Base-by-base conservation (phyloP, 2,113 vertebrate species). In the Pterocles gutturalis region DNA sequence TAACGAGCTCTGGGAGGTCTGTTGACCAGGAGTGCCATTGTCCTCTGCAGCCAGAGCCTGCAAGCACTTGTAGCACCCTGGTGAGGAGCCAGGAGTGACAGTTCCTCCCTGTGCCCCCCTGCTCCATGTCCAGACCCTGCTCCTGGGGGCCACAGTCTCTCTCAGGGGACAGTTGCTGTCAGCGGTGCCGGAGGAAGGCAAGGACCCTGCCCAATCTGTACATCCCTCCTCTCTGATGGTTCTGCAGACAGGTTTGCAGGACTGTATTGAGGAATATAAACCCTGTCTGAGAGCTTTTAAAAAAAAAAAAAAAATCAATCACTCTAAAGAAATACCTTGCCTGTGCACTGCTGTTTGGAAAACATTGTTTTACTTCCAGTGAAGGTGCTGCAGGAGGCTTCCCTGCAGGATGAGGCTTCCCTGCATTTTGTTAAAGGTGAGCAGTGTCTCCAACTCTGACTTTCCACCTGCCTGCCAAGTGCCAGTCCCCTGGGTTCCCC, bases 11-110 rank as follows among this genome's bases (percentile, higher is more conserved):
- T 58, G 46, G 41, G 34, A 72, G 7, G 6, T 67, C n/a, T 38
- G 34, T 66, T 12, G 4, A 41, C 21, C 36, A 57, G n/a, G 9
- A 0, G 0, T 49, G 26, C 15, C 0, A 0, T 18, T 54, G 21
- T 62, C 36, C n/a, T 73, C 34, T 45, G 29, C 0, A 2, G 22
- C 43, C 77, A 53, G 25, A 94, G 38, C 38, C 46, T 26, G 9
- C 20, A 62, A n/a, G 24, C 4, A 5, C 41, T 36, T 16, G 16
- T 3, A 4, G 13, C 54, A 31, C 36, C 19, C 64, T 21, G 17
- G 4, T 45, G 60, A 34, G 24, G 53, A 24, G 20, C 12, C 22
- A 43, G 45, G 41, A 29, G 20, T 7, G 46, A 36, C 17, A 34
- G 24, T 57, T 66, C 46, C 17, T 21, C 51, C 25, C 8, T 9